phyloP scores from a whole-genome alignment of 2,113 vertebrate species.

The Rynchops niger region DNA sequence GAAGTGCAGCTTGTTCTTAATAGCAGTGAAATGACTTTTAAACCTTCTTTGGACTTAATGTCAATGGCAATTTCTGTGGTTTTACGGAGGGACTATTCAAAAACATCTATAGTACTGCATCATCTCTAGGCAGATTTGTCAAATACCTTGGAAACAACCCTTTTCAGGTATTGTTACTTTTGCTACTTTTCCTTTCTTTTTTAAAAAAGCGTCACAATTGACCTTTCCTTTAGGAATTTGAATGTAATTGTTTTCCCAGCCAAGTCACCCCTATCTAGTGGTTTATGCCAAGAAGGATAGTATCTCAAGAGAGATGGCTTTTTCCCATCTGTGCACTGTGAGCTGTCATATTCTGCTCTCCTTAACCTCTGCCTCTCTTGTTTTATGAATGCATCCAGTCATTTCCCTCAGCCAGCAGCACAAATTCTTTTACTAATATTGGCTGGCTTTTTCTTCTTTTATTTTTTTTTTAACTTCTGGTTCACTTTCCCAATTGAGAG shows the following conservation, averaged over 20 bases:
- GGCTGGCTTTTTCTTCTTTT: not conserved
- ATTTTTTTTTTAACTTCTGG: not conserved
- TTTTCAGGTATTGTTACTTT: conserved; percentile 71
- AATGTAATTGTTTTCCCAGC: not conserved
- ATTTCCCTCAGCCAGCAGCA: not conserved
- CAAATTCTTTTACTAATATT: not conserved
- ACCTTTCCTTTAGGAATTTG: conserved; percentile 28
- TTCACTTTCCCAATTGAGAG: not conserved
- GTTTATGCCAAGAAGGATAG: not conserved
- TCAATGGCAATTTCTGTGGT: conserved; percentile 77
- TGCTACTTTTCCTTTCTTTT: not conserved
- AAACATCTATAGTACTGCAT: conserved; percentile 73
- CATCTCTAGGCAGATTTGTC: conserved; percentile 73
- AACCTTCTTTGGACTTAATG: conserved; percentile 74
- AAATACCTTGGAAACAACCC: conserved; percentile 62
- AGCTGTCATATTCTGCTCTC: not conserved
- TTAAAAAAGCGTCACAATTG: not conserved
- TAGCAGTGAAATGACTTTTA: conserved; percentile 73
- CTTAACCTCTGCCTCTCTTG: not conserved
- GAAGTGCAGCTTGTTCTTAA: conserved; percentile 79
- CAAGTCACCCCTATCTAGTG: not conserved
- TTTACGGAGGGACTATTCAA: conserved; percentile 74
- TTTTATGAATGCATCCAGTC: not conserved
- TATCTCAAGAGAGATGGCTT: not conserved
- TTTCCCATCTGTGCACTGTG: not conserved